Base-by-base conservation (phyloP, 2,797 vertebrate genomes). In the Malurus leucopterus region DNA sequence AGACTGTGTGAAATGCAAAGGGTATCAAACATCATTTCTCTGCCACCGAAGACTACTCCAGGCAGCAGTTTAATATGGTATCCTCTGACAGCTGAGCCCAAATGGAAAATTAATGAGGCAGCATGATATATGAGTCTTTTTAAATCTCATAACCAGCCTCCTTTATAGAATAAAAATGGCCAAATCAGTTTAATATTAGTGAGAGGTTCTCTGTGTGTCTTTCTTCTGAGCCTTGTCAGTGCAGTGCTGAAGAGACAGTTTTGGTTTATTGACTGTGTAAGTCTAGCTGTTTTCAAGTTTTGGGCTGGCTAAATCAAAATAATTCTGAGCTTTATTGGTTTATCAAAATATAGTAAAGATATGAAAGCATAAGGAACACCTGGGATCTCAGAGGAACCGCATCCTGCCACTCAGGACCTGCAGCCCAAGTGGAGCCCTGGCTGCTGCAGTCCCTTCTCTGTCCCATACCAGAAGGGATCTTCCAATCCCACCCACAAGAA, bases 81-180 rank as follows among this genome's bases (percentile, higher is more conserved):
- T 94, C 92, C 85, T 79, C 64, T 73, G 91, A 94, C 94, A 95
- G 94, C 96, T 89, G 92, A 96, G 90, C 81, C 95, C 94, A 85
- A 92, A 92, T 84, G 94, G 94, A 95, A 93, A 94, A 92, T 96
- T 94, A 95, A 96, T 86, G 94, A 96, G 95, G 96, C 94, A 90
- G 93, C 87, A 62, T 90, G 95, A 94, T 93, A 75, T 84, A 90
- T 84, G 91, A 95, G 94, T 95, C 94, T 95, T 95, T 96, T 96
- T 94, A 88, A 83, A 91, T 93, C 95, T 93, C 85, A 95, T 95
- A 95, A 92, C 91, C 85, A 84, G 94, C 82, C 92, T 95, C 90
- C 84, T 95, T 92, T 91, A 86, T 90, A 94, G 95, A 95, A 96
- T 96, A 95, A 96, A 96, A 95, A 96, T 91, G 92, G 91, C 84